phyloP scores from a whole-genome alignment of 2,113 vertebrate genomes.

The Zapornia atra region DNA sequence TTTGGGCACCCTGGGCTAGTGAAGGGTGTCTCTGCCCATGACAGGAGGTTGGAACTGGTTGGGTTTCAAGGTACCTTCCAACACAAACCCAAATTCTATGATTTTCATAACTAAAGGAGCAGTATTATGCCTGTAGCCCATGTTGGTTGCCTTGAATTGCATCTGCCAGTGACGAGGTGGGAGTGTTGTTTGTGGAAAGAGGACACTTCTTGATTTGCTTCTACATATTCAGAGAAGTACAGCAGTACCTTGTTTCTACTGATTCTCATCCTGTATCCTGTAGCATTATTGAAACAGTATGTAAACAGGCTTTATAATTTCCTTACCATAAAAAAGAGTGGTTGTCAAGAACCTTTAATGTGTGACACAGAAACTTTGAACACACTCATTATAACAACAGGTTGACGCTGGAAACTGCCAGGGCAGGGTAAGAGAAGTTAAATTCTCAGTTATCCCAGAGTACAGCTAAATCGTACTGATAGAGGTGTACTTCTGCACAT shows the following conservation, averaged over 20 bases:
- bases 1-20: too few relatives aligned
- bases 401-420: neutral
- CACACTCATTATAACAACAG: neutral
- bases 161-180: neutral
- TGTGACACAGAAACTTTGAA: neutral
- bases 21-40: too few relatives aligned
- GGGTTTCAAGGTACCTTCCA: too few relatives aligned
- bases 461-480: neutral
- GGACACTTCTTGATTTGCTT: neutral
- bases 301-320: neutral
- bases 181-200: neutral
- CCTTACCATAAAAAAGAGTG: neutral
- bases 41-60: too few relatives aligned
- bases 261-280: neutral
- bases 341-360: neutral
- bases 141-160: neutral
- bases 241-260: neutral
- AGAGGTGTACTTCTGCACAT: neutral
- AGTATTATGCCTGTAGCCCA: neutral
- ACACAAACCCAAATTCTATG: too few relatives aligned
- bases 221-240: neutral
- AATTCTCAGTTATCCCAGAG: neutral
- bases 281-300: neutral
- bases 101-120: neutral
- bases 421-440: neutral